phyloP scores from a whole-genome alignment of 2,888 invertebrate species.

The Calameuta idolon region DNA sequence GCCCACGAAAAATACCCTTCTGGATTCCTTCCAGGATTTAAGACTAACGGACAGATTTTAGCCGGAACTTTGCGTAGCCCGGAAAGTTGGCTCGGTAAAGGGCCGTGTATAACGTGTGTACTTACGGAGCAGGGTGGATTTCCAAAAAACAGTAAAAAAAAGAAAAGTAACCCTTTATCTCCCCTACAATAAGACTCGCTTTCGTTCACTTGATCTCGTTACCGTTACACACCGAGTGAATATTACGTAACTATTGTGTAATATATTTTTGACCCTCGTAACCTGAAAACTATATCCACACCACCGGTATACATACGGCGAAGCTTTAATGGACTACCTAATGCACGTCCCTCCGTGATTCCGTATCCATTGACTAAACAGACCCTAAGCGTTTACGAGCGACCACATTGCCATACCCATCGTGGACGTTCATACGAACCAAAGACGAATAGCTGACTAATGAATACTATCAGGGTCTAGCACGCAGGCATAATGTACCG shows the following conservation, averaged over 20 bases:
- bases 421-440: background rate
- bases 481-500: background rate
- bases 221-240: background rate
- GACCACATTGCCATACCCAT: background rate
- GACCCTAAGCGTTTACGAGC: background rate
- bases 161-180: background rate
- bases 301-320: background rate
- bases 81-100: background rate
- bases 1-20: background rate
- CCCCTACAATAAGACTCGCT: background rate
- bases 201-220: background rate
- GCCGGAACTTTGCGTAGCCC: background rate
- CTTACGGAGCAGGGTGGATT: background rate
- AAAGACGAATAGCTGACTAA: constrained; percentile 37
- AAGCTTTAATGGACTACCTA: constrained; percentile 24
- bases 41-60: background rate
- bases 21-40: background rate
- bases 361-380: constrained; percentile 31
- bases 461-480: constrained; percentile 35
- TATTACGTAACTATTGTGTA: background rate
- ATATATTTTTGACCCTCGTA: background rate
- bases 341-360: constrained; percentile 28
- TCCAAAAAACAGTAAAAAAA: background rate
- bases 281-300: background rate
- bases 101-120: background rate